Base-by-base conservation (phyloP, 2,888 invertebrate genomes). In the Drosophila paramelanica region DNA sequence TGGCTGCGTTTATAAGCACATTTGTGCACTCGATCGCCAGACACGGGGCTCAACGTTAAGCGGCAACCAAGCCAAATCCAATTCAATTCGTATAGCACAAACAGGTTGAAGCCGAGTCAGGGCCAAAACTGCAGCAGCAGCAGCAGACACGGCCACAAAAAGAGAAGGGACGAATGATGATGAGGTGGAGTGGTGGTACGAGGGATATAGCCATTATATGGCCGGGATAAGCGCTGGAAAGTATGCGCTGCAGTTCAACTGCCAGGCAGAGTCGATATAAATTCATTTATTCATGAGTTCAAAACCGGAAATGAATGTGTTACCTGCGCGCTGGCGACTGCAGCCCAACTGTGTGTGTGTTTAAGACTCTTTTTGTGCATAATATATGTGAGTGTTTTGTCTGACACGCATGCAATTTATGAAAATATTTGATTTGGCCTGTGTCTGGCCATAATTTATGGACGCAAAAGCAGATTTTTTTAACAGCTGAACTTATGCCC, bases 261-360 rank as follows among this genome's bases (percentile, higher is more conserved):
- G 83, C 71, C 74, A 73, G 62, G 68, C 62, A 62, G 67, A 86
- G 67, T 86, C 87, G 84, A 88, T 85, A 88, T 88, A 85, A 85
- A 88, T 85, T 83, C 87, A 85, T 85, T 88, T 85, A 85, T 85
- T 85, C 85, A 85, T 85, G 87, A 86, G 85, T 72, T 81, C 62
- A 47, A 81, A 79, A 65, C 81, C 81, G 87, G 85, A 85, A 85
- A 85, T 85, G 84, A 88, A 78, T 74, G 77, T 70, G 68, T 58
- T 52, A 69, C 77, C 77, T 72, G 75, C 39, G 49, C 52, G 36
- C 13, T 7, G 17, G 8, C 8, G 10, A 31, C 31, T 8, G 8
- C 31, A 31, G 31, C 31, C 31, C 1, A 31, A 8, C 31, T 39
- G 47, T 50, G 61, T 61, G 41, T 49, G 49, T 55, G 25, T 67